These are phyloP conservation scores for Melipona beecheii DNA, from an alignment of 2,888 invertebrate species.

Conservation along the genomic window DNA sequence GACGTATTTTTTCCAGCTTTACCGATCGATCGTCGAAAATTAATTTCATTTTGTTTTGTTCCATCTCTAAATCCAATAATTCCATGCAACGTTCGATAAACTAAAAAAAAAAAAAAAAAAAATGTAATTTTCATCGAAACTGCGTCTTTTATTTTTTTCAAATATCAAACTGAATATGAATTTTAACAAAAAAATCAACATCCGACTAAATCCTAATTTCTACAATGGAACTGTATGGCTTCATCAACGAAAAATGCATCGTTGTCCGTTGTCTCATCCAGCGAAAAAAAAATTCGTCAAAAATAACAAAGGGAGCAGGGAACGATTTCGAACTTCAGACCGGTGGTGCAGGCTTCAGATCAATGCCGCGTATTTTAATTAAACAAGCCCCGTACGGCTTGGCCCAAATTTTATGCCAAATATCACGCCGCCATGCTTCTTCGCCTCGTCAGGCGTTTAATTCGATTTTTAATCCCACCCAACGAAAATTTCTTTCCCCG, in stretches of 20 bases:
- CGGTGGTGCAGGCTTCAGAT: background rate
- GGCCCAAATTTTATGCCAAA: background rate
- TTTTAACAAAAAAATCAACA: too few relatives aligned
- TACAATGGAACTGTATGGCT: too few relatives aligned
- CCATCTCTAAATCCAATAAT: too few relatives aligned
- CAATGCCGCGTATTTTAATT: slow-evolving; percentile 19
- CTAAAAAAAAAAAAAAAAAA: too few relatives aligned
- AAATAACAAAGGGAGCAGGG: background rate
- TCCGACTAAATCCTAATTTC: too few relatives aligned
- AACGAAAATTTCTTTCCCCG: background rate
- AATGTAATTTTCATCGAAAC: too few relatives aligned
- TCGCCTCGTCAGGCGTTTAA: background rate
- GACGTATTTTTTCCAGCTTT: too few relatives aligned
- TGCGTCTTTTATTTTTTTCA: too few relatives aligned
- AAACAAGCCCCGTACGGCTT: background rate
- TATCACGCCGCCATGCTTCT: background rate
- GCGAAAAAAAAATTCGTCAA: background rate
- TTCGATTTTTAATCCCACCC: slow-evolving; percentile 28
- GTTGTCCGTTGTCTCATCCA: too few relatives aligned
- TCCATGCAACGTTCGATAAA: too few relatives aligned
- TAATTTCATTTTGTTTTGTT: background rate
- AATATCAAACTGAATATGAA: too few relatives aligned
- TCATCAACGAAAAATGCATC: too few relatives aligned
- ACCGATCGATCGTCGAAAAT: background rate
- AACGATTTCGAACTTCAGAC: background rate